A percentile compares a stretch with the other conserved stretches of the same genome.
Evolutionary conservation across 2,888 invertebrate genomes (phyloP).

Genomic region (Troides aeacus): DNA sequence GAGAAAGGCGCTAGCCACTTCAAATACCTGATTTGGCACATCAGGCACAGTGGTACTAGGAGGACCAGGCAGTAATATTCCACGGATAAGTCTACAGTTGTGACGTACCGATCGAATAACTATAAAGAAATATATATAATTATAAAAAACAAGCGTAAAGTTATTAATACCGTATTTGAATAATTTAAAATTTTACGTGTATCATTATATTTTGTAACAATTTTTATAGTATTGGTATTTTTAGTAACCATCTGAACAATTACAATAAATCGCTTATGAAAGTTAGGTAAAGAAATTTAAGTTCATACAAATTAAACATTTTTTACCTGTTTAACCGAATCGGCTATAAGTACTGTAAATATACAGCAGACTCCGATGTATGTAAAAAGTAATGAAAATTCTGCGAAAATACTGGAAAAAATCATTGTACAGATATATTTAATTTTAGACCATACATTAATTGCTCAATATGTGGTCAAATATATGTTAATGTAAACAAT

Average conservation of each 20-base stretch:
- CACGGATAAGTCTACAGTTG: conserved; percentile 49
- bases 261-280: too few species aligned
- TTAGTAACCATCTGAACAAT: too few species aligned
- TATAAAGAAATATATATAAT: conserved; percentile 45
- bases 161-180: too few species aligned
- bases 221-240: too few species aligned
- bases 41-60: conserved; percentile 60
- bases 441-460: too few species aligned
- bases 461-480: too few species aligned
- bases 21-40: conserved; percentile 84
- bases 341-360: conserved; percentile 88
- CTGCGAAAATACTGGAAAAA: conserved; percentile 75
- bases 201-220: too few species aligned
- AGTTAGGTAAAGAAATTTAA: too few species aligned
- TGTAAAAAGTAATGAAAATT: conserved; percentile 83
- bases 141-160: background rate
- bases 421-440: too few species aligned
- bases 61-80: conserved; percentile 67
- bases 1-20: conserved; percentile 94
- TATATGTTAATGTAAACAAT: too few species aligned
- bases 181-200: too few species aligned
- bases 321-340: conserved; percentile 82
- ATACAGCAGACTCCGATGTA: conserved; percentile 87
- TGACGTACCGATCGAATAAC: conserved; percentile 65
- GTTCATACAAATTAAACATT: background rate